phyloP scores from a whole-genome alignment of 2,797 vertebrate genomes.

The Acanthornis magna region DNA sequence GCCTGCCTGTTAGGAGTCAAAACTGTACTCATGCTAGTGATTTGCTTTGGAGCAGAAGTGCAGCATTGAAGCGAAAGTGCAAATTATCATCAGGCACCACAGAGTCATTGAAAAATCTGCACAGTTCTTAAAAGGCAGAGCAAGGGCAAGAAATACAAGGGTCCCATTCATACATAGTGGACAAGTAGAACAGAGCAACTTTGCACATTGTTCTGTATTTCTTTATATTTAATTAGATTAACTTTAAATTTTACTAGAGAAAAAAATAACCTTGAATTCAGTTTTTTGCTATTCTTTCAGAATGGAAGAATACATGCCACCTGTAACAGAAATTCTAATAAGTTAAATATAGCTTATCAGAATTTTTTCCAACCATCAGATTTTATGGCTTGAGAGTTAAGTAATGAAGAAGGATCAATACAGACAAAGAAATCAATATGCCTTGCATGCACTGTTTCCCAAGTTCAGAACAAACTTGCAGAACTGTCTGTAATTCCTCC shows the following conservation, averaged over 20 bases:
- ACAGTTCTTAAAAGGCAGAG: background rate
- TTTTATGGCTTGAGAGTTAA: conserved; percentile 33
- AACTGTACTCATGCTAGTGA: background rate
- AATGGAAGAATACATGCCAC: background rate
- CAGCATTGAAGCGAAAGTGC: background rate
- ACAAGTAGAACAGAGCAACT: background rate
- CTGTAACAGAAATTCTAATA: conserved; percentile 5
- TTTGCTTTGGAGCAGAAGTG: background rate
- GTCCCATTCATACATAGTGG: background rate
- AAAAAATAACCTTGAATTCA: background rate
- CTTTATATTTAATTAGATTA: background rate
- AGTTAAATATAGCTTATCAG: background rate
- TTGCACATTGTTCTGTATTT: background rate
- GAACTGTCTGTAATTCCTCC: background rate
- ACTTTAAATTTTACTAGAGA: background rate
- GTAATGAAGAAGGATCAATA: conserved; percentile 23
- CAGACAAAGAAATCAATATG: conserved; percentile 22
- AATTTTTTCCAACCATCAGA: background rate
- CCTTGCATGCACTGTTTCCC: background rate
- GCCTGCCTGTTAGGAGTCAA: background rate
- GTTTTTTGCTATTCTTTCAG: background rate
- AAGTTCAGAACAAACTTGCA: background rate
- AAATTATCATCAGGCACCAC: background rate
- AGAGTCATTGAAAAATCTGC: background rate
- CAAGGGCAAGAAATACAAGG: background rate